Base-by-base conservation (phyloP, 2,888 invertebrate genomes). In the Crepidodera aurea region DNA sequence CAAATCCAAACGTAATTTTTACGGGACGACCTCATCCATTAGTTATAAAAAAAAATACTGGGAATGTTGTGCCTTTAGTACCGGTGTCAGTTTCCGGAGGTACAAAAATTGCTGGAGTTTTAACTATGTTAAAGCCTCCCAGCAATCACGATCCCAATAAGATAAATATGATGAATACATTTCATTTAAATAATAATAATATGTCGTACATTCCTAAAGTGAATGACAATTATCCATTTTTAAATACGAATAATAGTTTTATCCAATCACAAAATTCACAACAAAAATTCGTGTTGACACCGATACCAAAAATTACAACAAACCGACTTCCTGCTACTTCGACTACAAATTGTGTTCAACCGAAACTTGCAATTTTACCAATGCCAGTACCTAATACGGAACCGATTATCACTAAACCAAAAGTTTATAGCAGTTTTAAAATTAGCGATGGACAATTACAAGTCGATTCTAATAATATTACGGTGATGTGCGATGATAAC, bases 401-500 rank as follows among this genome's bases (percentile, higher is more conserved):
- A 19, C 51, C 64, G 37, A 54, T 56, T 27, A 27, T 60, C 12
- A 61, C 8, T 84, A 86, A 71, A 73, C 84, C 85, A 6, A 87
- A 86, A 48, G 84, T 87, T 69, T 87, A 88, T 62, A 59, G 51
- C 32, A 89, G 89, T 77, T 82, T 89, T 62, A 89, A 90, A 82
- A 88, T 90, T 73, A 84, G 86, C 16, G 89, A 74, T 62, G 73
- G 73, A 84, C 69, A 72, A 55, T 39, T 69, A n/a, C 67, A 68
- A 66, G 73, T 67, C 51, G 64, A 70, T 12, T 57, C 65, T 10
- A 32, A 29, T 12, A 56, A 59, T 46, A 85, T 88, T 44, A 87
- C 87, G 57, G 86, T 88, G 55, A 84, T 86, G 83, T 81, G 84
- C 69, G 22, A 6, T n/a, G 85, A 65, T 46, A 62, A 56, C 51